These are phyloP conservation scores for Drosophila kokeensis DNA, from an alignment of 2,888 invertebrate species.

Conservation along the genomic window DNA sequence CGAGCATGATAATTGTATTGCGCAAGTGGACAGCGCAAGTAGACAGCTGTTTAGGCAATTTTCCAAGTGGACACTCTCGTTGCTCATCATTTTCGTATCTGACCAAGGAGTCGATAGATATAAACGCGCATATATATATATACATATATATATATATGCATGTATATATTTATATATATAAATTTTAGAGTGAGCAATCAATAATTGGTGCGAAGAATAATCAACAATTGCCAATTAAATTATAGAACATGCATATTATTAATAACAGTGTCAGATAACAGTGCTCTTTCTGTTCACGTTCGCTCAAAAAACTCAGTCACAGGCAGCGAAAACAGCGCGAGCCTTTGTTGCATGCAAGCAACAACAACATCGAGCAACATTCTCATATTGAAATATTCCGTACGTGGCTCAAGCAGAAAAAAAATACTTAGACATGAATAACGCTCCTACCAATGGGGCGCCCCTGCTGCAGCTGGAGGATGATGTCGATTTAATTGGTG, in stretches of 20 bases:
- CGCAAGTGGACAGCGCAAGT: constrained; percentile 36
- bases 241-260: constrained; percentile 61
- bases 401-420: constrained; percentile 14
- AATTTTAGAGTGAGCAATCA: constrained; percentile 54
- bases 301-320: constrained; percentile 49
- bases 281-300: constrained; percentile 39
- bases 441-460: constrained; percentile 76
- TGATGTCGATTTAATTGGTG: constrained; percentile 82
- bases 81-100: constrained; percentile 58
- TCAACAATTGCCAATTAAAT: constrained; percentile 42
- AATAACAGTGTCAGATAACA: constrained; percentile 62
- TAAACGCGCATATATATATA: constrained; percentile 2
- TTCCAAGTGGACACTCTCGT: constrained; percentile 42
- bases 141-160: constrained; percentile 23
- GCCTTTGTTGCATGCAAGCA: constrained; percentile 58
- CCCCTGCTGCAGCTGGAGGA: constrained; percentile 89
- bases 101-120: constrained; percentile 44
- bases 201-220: constrained; percentile 49
- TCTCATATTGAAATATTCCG: constrained; percentile 29
- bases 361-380: constrained; percentile 16
- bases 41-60: constrained; percentile 40
- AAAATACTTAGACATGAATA: constrained; percentile 42
- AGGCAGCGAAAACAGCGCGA: constrained; percentile 46
- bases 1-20: constrained; percentile 22
- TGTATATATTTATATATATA: constrained; percentile 22